These are phyloP conservation scores for Brenthis daphne DNA, from an alignment of 2,888 invertebrate genomes.

Conservation along the genomic window DNA sequence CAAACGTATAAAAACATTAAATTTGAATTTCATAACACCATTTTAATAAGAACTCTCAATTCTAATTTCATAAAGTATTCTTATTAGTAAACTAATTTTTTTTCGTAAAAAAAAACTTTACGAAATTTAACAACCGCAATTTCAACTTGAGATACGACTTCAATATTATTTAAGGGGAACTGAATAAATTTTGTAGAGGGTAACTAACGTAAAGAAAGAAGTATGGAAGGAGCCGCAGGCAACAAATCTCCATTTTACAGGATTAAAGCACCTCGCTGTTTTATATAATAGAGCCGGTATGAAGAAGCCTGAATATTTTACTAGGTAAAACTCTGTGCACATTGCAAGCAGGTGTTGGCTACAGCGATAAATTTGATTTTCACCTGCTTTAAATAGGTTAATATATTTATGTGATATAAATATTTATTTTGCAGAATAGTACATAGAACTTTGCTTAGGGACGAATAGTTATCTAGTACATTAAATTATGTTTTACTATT, in stretches of 20 bases:
- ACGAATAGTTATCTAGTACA: too few relatives aligned
- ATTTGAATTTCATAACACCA: not conserved
- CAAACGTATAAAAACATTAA: not conserved
- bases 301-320: conserved; percentile 58
- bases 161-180: conserved; percentile 53
- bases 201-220: conserved; percentile 62
- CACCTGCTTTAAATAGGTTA: conserved; percentile 5
- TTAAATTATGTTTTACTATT: too few relatives aligned
- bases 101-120: conserved; percentile 37
- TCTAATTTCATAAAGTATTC: conserved; percentile 48
- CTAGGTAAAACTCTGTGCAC: conserved; percentile 43
- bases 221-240: conserved; percentile 55
- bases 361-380: conserved; percentile 32
- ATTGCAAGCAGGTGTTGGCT: conserved; percentile 19
- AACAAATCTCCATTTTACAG: conserved; percentile 70
- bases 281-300: conserved; percentile 59
- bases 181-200: conserved; percentile 59
- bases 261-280: conserved; percentile 67
- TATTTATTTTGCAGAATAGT: too few relatives aligned
- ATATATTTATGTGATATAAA: conserved; percentile 1
- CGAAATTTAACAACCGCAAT: conserved; percentile 39
- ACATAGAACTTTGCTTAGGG: not conserved
- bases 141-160: conserved; percentile 39
- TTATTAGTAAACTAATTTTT: conserved; percentile 49
- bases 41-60: conserved; percentile 16